Evolutionary conservation across 2,113 vertebrate species (phyloP), one percentile per base, ranked within the genome.

Genomic region (Microtus richardsoni): DNA sequence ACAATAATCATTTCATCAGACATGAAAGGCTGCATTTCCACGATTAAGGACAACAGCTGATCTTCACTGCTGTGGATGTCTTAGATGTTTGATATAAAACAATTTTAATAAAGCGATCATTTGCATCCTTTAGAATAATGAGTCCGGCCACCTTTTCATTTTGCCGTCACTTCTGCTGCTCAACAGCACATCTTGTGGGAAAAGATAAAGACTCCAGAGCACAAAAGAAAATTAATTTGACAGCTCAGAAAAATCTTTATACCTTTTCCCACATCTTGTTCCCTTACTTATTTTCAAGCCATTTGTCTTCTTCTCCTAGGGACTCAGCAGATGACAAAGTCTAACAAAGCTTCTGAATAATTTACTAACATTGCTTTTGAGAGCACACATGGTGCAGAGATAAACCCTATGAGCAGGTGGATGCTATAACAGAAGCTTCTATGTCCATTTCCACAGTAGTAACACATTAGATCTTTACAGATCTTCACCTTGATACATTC

Each of bases 61-160:
- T 66, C 39, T 66, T 66, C 83, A 41, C 17, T 66, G 17, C 5
- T 33, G 7, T n/a, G 62, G 28, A 36, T 21, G 28, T 13, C 22
- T 86, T 74, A 75, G 17, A 39, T 62, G 3, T 17, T 58, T 71
- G 39, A 0, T 26, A 77, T 62, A 19, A 93, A 54, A 93, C 8
- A 62, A n/a, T 24, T 49, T 44, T 5, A 22, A 41, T 49, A 36
- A 7, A 7, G 2, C 24, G 3, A 24, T 8, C 49, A 39, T 24
- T 52, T 84, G 17, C 7, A n/a, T 17, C 58, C 19, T 84, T n/a
- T 78, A 58, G 5, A 10, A 73, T 39, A 60, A 78, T n/a, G 62
- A 36, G 3, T 30, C 17, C 5, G 58, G 41, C 16, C 0, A 44
- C 3, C 0, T 0, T 70, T 58, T 78, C 30, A 30, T 19, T 74